phyloP scores from a whole-genome alignment of 2,888 invertebrate species.

The Synergus japonicus region DNA sequence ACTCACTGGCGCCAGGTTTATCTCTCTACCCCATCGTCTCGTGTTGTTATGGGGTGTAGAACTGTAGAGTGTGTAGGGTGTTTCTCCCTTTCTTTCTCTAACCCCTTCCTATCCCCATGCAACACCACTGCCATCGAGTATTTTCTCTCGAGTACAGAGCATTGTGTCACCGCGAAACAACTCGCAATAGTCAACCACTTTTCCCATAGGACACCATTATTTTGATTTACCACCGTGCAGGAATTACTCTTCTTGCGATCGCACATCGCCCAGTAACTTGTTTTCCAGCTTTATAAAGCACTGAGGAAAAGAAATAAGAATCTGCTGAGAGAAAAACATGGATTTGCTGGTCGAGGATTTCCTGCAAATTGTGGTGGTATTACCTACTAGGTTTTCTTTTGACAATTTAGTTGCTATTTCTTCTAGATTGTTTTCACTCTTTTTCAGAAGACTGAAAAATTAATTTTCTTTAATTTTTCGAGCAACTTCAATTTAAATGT shows the following conservation, averaged over 20 bases:
- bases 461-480: background rate
- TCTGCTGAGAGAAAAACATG: conserved; percentile 30
- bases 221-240: conserved; percentile 69
- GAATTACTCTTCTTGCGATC: conserved; percentile 58
- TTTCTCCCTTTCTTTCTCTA: conserved; percentile 42
- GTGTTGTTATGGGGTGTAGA: conserved; percentile 58
- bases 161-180: conserved; percentile 59
- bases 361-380: background rate
- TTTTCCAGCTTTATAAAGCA: conserved; percentile 35
- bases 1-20: conserved; percentile 69
- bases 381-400: background rate
- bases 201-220: conserved; percentile 72
- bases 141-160: conserved; percentile 45
- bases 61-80: conserved; percentile 47
- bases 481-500: background rate
- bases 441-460: background rate
- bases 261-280: conserved; percentile 32
- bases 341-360: conserved; percentile 21
- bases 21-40: conserved; percentile 67
- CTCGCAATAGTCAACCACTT: conserved; percentile 62
- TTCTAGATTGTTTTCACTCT: background rate
- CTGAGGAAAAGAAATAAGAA: background rate
- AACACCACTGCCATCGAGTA: conserved; percentile 26
- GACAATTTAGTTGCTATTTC: background rate
- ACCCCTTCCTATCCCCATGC: conserved; percentile 5